Conservation (phyloP, 2,113 vertebrate species). For the Pelusios castaneus region DNA sequence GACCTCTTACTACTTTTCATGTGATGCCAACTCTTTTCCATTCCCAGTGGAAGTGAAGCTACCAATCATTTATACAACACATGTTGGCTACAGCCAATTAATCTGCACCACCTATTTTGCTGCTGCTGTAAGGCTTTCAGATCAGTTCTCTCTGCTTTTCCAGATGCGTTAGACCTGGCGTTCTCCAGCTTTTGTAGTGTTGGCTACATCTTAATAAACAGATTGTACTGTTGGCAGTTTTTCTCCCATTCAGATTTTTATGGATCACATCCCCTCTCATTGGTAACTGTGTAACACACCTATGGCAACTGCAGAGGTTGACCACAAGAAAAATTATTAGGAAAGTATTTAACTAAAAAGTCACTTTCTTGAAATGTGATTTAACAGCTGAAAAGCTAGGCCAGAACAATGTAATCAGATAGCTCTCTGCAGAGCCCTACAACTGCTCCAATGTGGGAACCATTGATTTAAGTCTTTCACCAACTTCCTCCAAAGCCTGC, state of each 20-base stretch:
- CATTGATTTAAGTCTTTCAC: not conserved
- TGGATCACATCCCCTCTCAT: not conserved
- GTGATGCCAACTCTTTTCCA: slow-evolving; percentile 17
- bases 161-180: not conserved
- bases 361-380: not conserved
- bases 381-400: not conserved
- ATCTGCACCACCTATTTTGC: not conserved
- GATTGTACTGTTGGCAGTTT: not conserved
- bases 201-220: slow-evolving; percentile 9
- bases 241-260: not conserved
- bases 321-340: not conserved
- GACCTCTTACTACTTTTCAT: slow-evolving; percentile 10
- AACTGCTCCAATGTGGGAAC: not conserved
- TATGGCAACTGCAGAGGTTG: not conserved
- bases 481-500: not conserved
- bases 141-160: not conserved
- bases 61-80: not conserved
- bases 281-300: not conserved
- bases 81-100: not conserved
- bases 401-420: not conserved
- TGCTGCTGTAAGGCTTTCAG: not conserved
- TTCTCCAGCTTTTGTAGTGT: not conserved
- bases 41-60: slow-evolving; percentile 9
- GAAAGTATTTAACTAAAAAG: not conserved
- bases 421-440: not conserved